Percentiles rank a stretch among this genome's conserved stretches.
Evolutionary conservation across 2,797 vertebrate genomes (phyloP).

Genomic region (Pteropus rufus): DNA sequence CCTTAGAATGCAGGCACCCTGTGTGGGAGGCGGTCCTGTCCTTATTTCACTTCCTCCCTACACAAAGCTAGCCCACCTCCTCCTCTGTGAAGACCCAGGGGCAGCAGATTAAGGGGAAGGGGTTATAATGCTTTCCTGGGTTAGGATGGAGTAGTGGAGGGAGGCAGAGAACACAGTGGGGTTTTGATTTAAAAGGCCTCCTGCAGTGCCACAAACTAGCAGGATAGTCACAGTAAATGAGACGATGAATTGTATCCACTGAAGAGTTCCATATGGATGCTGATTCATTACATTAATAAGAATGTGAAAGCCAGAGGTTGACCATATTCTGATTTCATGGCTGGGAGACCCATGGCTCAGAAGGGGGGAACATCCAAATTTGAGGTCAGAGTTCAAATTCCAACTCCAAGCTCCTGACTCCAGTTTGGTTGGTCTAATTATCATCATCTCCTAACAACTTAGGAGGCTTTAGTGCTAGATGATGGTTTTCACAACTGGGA

Average conservation of each 20-base stretch:
- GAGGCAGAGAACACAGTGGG: neutral
- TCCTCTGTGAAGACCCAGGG: neutral
- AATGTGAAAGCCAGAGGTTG: neutral
- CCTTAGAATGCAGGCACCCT: neutral
- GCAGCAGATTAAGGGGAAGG: neutral
- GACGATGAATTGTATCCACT: slow-evolving; percentile 26
- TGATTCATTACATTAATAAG: slow-evolving; percentile 27
- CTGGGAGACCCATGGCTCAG: neutral
- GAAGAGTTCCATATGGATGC: neutral
- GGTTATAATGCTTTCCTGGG: neutral
- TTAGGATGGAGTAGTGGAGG: neutral
- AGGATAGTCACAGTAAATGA: slow-evolving; percentile 12
- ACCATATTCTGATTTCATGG: slow-evolving; percentile 36
- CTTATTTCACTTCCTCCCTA: neutral
- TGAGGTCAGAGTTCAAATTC: slow-evolving; percentile 44
- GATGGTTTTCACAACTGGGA: neutral
- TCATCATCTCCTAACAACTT: neutral
- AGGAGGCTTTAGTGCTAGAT: neutral
- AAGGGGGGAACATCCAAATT: neutral
- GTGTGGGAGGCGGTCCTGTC: neutral
- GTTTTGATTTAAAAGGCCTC: neutral
- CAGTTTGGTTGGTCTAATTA: neutral
- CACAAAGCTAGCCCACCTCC: neutral
- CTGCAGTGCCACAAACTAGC: neutral
- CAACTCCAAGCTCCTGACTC: neutral